Evolutionary conservation across 2,888 invertebrate genomes (phyloP), one percentile per base, ranked within the genome.

Genomic region (Pemphredon lugubris): DNA sequence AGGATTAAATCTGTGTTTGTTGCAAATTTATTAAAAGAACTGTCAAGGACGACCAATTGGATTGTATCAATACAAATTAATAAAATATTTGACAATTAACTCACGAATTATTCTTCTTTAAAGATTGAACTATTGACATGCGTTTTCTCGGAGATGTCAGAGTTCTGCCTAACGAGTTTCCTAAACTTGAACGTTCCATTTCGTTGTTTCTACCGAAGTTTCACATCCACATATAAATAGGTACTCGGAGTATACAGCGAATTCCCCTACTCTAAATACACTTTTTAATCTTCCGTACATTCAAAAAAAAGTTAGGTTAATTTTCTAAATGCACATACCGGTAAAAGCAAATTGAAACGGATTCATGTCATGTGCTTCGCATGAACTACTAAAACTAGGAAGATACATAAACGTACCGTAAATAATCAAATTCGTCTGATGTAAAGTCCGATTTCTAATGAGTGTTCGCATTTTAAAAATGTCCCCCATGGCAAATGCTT

Each of bases 101-200:
- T 83, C 78, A 88, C 89, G 88, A 85, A 30, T 67, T 86, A 63
- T 83, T 87, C 58, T 88, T 87, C 68, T 86, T 88, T 30, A 89
- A 81, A 0, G 89, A 88, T 53, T 88, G 89, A 9, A 84, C 86
- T 34, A 89, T 85, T 13, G 88, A 88, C 70, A 88, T 77, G 64
- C 89, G 84, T 60, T 88, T 88, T 13, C 86, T 81, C 16, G 87
- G 87, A 13, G 89, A 88, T 34, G 86, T 69, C 23, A 89, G 61
- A 26, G 81, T 76, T 23, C 75, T 82, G 4, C 82, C 82, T 21
- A 83, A 55, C 6, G 81, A 73, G 67, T 39, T 77, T 37, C 78
- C 79, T 34, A 77, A 44, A 67, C 58, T 77, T 2, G 81, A 65
- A 21, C 83, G 83, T 72, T 87, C 85, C 87, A 87, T 87, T 61